Evolutionary conservation across 2,113 vertebrate genomes (phyloP), one percentile per base, ranked within the genome.

Genomic region (Gnathonemus longibarbis): DNA sequence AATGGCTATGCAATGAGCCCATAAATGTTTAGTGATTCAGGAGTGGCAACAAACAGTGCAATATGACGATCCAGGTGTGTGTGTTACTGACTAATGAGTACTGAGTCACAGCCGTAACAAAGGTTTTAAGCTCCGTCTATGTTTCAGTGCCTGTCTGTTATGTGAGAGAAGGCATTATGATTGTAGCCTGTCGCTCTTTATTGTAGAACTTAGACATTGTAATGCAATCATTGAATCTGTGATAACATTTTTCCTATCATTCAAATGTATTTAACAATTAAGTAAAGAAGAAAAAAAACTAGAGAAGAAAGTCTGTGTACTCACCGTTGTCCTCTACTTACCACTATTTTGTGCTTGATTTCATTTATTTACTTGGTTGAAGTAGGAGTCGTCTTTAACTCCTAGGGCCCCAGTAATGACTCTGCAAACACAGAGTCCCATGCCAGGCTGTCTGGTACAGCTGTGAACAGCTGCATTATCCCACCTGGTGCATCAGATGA

Each of bases 251-350:
- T 86, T 53, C 90, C 53, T 92, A 89, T 92, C 92, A 91, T 93
- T 93, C 92, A 90, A 91, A 93, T 94, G 93, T 95, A 94, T 94
- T 95, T 94, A 94, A 94, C 90, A 93, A 92, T 95, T 91, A 91
- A 92, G 92, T 94, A 91, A 94, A 88, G 77, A 88, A 9, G 66
- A 53, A 53, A 89, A 85, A 42, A 94, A 90, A 89, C 92, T 89
- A 91, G 49, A 91, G 66, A 84, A 89, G 84, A 84, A 62, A 83
- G 90, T 91, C 93, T 92, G 91, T 93, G 91, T 91, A 92, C 92
- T 88, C 50, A 42, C 35, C 21, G 58, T 84, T 19, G 86, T 91
- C 80, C 70, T 90, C 91, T 89, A 52, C 50, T 84, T 46, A 10
- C 83, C 39, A 46, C 85, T 90, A 13, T 86, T 45, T 39, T 88